phyloP scores from a whole-genome alignment of 2,797 vertebrate species.

The Enteromius anoplus region DNA sequence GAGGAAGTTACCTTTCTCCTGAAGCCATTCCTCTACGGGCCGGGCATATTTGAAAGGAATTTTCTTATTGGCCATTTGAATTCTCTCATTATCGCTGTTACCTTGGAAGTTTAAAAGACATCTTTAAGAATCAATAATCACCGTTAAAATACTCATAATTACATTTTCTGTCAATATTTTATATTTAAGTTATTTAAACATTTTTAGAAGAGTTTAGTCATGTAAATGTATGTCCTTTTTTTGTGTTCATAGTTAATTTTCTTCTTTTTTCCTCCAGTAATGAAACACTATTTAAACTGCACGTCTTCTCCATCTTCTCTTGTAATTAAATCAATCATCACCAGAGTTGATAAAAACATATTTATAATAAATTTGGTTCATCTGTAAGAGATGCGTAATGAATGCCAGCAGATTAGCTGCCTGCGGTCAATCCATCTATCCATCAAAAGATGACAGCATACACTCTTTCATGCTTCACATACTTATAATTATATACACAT shows the following conservation, averaged over 20 bases:
- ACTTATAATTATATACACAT: slow-evolving; percentile 42
- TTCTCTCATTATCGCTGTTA: slow-evolving; percentile 98
- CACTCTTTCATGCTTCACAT: slow-evolving; percentile 26
- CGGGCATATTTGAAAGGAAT: slow-evolving; percentile 98
- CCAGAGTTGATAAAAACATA: slow-evolving; percentile 33
- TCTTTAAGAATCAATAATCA: slow-evolving; percentile 81
- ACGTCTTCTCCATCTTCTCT: slow-evolving; percentile 38
- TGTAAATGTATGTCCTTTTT: slow-evolving; percentile 57
- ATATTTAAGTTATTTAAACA: slow-evolving; percentile 54
- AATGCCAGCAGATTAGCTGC: slow-evolving; percentile 50
- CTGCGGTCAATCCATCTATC: slow-evolving; percentile 42
- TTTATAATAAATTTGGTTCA: slow-evolving; percentile 16
- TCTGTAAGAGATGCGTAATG: slow-evolving; percentile 36
- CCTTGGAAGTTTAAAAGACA: slow-evolving; percentile 98
- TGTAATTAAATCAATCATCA: slow-evolving; percentile 39
- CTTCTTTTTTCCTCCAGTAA: slow-evolving; percentile 3
- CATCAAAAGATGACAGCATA: slow-evolving; percentile 29
- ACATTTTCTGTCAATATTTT: slow-evolving; percentile 51
- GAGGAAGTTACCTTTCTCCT: slow-evolving; percentile 96
- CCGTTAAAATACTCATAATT: slow-evolving; percentile 40
- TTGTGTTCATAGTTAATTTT: slow-evolving; percentile 34
- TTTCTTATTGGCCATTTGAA: slow-evolving; percentile 99
- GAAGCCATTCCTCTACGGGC: slow-evolving; percentile 97
- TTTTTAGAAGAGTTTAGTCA: slow-evolving; percentile 59
- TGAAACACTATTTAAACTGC: slow-evolving; percentile 42